Evolutionary conservation across 2,888 invertebrate species (phyloP).

Genomic region (Cephus sareptanus): DNA sequence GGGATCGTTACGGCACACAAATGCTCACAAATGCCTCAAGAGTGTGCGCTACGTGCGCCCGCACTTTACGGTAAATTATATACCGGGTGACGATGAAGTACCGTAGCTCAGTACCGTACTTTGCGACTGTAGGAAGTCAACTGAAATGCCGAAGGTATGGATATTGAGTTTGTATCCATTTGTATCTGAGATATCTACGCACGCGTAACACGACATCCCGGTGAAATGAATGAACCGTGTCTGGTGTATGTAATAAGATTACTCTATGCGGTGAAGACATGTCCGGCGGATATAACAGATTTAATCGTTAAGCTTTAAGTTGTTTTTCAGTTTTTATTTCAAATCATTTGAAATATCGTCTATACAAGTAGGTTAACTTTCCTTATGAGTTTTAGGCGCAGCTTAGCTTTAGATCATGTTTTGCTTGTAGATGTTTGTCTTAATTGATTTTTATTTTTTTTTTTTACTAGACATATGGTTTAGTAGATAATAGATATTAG

Average conservation of each 20-base stretch:
- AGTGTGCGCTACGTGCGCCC: not conserved
- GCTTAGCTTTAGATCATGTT: not conserved
- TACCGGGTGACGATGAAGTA: not conserved
- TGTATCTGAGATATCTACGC: not conserved
- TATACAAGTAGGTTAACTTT: too few relatives aligned
- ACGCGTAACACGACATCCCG: too few relatives aligned
- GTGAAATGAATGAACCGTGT: too few relatives aligned
- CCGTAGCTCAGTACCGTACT: not conserved
- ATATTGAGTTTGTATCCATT: not conserved
- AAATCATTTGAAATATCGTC: not conserved
- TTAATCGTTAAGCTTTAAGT: not conserved
- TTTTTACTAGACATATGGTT: not conserved
- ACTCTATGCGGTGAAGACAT: not conserved
- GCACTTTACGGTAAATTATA: slow-evolving; percentile 2
- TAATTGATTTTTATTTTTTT: not conserved
- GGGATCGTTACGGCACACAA: slow-evolving; percentile 8
- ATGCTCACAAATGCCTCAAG: not conserved
- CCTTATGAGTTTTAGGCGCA: too few relatives aligned
- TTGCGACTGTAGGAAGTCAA: not conserved
- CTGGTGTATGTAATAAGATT: too few relatives aligned
- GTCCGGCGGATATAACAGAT: not conserved
- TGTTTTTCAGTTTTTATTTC: not conserved
- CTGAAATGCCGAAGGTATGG: not conserved
- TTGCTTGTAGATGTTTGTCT: not conserved
- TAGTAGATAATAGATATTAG: not conserved